Conservation (phyloP, 1,140 invertebrate species). For the Halyomorpha halys region DNA sequence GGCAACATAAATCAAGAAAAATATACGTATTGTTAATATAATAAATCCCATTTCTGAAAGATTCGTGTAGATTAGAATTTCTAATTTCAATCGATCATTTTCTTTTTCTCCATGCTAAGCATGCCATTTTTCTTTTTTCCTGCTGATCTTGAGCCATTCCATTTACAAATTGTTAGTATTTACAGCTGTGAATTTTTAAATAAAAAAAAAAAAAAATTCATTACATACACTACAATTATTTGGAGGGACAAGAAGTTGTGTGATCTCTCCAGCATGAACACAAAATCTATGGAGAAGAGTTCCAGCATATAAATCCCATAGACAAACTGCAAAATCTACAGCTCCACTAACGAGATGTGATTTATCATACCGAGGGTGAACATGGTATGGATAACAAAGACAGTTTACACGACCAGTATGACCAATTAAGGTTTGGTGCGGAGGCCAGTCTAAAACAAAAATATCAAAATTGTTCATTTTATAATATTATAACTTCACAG, state of each 20-base stretch:
- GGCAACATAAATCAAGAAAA: too few relatives aligned
- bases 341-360: constrained; percentile 87
- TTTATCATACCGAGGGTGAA: constrained; percentile 85
- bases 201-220: not conserved
- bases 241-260: constrained; percentile 83
- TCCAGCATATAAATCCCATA: constrained; percentile 93
- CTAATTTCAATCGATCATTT: too few relatives aligned
- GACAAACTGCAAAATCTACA: constrained; percentile 92
- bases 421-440: constrained; percentile 77
- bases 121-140: too few relatives aligned
- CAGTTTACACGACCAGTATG: constrained; percentile 92
- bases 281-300: constrained; percentile 87
- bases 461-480: too few relatives aligned
- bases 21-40: too few relatives aligned
- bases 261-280: constrained; percentile 88
- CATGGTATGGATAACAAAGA: constrained; percentile 87
- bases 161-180: too few relatives aligned
- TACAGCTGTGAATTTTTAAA: too few relatives aligned
- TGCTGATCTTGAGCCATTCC: too few relatives aligned
- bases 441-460: constrained; percentile 64
- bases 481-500: too few relatives aligned
- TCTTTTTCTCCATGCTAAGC: too few relatives aligned
- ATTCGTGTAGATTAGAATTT: too few relatives aligned
- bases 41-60: too few relatives aligned
- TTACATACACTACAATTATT: constrained; percentile 75